Evolutionary conservation across 2,888 invertebrate species (phyloP).

Genomic region (Diadegma fenestrale): DNA sequence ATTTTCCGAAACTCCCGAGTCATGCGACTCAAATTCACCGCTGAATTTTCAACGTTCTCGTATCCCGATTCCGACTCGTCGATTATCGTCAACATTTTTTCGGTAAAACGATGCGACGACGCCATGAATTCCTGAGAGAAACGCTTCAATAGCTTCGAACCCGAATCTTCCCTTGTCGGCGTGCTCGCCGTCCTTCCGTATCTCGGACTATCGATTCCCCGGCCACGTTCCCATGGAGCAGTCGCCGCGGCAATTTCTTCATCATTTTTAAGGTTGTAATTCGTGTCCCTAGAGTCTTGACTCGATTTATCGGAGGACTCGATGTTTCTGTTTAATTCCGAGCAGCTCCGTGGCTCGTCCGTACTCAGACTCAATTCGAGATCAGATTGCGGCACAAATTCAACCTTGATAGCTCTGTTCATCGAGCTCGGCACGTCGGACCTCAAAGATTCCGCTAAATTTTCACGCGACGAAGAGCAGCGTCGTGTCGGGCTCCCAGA

Average conservation of each 20-base stretch:
- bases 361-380: slow-evolving; percentile 42
- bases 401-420: slow-evolving; percentile 53
- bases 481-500: slow-evolving; percentile 10
- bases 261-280: slow-evolving; percentile 50
- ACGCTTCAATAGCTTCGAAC: slow-evolving; percentile 70
- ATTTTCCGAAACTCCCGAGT: slow-evolving; percentile 79
- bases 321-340: slow-evolving; percentile 46
- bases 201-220: not conserved
- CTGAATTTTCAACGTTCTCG: slow-evolving; percentile 67
- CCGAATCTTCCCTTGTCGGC: not conserved
- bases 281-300: slow-evolving; percentile 44
- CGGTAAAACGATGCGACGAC: slow-evolving; percentile 78
- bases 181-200: not conserved
- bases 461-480: not conserved
- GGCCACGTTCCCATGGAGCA: not conserved
- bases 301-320: slow-evolving; percentile 13
- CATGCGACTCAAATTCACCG: slow-evolving; percentile 77
- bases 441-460: slow-evolving; percentile 19
- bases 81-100: slow-evolving; percentile 78
- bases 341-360: slow-evolving; percentile 12
- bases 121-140: slow-evolving; percentile 75
- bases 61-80: slow-evolving; percentile 77
- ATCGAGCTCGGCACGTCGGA: slow-evolving; percentile 52
- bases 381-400: slow-evolving; percentile 43
- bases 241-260: not conserved